Percentiles rank a stretch among this genome's conserved stretches.
phyloP scores from a whole-genome alignment of 2,888 invertebrate genomes.

The Tetragonisca angustula region DNA sequence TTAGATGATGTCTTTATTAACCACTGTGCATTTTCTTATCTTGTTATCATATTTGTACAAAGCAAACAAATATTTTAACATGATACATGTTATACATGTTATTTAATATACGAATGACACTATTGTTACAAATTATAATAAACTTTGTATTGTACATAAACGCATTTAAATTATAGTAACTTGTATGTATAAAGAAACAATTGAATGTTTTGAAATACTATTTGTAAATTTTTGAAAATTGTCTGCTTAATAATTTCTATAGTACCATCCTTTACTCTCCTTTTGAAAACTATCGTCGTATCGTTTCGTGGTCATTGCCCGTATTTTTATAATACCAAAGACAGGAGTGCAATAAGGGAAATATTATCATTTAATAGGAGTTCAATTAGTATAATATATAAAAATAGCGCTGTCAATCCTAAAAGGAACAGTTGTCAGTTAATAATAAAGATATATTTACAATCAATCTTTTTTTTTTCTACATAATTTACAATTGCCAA shows the following conservation, averaged over 20 bases:
- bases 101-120: constrained; percentile 63
- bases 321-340: constrained; percentile 47
- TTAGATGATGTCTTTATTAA: constrained; percentile 68
- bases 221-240: constrained; percentile 57
- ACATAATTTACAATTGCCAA: constrained; percentile 83
- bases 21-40: constrained; percentile 67
- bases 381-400: constrained; percentile 63
- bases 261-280: constrained; percentile 60
- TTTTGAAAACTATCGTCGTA: constrained; percentile 35
- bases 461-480: constrained; percentile 80
- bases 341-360: constrained; percentile 54
- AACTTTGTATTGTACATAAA: constrained; percentile 61
- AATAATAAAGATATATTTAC: constrained; percentile 84
- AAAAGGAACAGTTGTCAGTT: constrained; percentile 79
- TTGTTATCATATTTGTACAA: constrained; percentile 67
- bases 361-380: constrained; percentile 57
- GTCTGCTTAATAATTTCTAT: constrained; percentile 52
- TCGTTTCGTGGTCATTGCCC: constrained; percentile 33
- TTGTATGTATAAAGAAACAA: constrained; percentile 54
- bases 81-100: constrained; percentile 62
- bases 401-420: constrained; percentile 68
- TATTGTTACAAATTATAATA: constrained; percentile 67
- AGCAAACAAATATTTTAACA: constrained; percentile 65
- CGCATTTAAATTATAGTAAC: constrained; percentile 64
- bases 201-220: constrained; percentile 57